Evolutionary conservation across 2,113 vertebrate species (phyloP).

Genomic region (Rattus rattus): DNA sequence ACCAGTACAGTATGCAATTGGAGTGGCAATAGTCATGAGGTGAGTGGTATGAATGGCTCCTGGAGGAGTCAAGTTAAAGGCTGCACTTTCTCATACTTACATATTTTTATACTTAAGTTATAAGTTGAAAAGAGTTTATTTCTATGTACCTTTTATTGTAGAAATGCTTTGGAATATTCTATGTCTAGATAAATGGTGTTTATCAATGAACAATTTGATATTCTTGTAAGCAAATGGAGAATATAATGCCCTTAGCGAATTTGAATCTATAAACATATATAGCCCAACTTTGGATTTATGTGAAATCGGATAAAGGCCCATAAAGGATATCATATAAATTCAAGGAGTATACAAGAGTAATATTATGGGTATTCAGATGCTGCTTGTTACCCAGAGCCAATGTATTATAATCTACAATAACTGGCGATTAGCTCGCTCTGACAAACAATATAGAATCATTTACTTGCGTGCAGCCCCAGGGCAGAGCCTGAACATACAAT

Average conservation of each 20-base stretch:
- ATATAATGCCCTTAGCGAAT: neutral
- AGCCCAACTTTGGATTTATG: accelerated
- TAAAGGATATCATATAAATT: too few species aligned
- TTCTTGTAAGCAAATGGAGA: neutral
- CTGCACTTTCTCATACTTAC: neutral
- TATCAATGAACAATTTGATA: neutral
- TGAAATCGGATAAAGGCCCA: too few species aligned
- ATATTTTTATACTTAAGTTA: neutral
- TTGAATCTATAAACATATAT: neutral
- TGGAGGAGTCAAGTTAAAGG: neutral
- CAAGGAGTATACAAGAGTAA: neutral
- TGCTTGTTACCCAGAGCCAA: neutral
- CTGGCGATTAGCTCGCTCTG: neutral
- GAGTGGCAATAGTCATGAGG: neutral
- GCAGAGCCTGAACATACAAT: neutral
- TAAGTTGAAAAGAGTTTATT: conserved; percentile 28
- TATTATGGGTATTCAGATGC: neutral
- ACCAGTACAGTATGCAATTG: neutral
- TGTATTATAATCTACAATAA: neutral
- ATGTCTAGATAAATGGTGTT: neutral
- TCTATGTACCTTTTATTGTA: neutral
- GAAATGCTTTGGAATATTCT: neutral
- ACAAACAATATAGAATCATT: neutral
- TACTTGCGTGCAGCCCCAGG: neutral
- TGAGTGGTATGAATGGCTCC: neutral